Evolutionary conservation across 2,113 vertebrate species (phyloP).

Genomic region (Herpetotheres cachinnans): DNA sequence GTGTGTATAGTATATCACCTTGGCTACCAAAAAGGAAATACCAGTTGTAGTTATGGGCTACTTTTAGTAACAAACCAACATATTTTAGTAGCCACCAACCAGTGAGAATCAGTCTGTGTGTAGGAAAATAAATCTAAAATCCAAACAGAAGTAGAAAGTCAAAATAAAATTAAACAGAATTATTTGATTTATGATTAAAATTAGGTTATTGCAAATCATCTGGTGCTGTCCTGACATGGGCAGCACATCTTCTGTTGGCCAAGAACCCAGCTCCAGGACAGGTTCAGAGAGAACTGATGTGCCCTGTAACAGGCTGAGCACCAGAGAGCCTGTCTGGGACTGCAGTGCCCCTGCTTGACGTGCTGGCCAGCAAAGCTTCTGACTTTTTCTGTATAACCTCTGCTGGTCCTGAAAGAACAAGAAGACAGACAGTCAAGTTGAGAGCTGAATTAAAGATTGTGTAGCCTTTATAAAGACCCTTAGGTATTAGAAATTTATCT

Average conservation of each 20-base stretch:
- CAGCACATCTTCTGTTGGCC: neutral
- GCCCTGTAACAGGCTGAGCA: neutral
- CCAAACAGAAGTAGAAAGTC: neutral
- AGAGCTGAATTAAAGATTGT: neutral
- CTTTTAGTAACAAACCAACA: neutral
- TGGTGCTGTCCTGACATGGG: neutral
- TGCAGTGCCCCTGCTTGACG: neutral
- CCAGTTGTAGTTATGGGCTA: neutral
- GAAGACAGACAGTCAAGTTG: rapidly evolving
- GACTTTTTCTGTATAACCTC: neutral
- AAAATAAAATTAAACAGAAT: neutral
- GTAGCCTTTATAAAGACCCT: neutral
- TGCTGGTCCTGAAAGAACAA: neutral
- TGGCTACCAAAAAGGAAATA: neutral
- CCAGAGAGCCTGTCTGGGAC: neutral
- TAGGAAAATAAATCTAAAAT: neutral
- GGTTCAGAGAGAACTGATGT: neutral
- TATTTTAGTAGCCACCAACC: neutral
- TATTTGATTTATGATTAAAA: neutral
- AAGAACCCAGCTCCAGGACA: neutral
- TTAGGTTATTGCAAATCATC: neutral
- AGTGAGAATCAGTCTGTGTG: neutral
- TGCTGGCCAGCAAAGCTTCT: neutral
- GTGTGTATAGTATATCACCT: neutral
- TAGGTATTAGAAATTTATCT: neutral